Conservation (phyloP, 2,113 vertebrate genomes). For the Xenotilapia longispinis region DNA sequence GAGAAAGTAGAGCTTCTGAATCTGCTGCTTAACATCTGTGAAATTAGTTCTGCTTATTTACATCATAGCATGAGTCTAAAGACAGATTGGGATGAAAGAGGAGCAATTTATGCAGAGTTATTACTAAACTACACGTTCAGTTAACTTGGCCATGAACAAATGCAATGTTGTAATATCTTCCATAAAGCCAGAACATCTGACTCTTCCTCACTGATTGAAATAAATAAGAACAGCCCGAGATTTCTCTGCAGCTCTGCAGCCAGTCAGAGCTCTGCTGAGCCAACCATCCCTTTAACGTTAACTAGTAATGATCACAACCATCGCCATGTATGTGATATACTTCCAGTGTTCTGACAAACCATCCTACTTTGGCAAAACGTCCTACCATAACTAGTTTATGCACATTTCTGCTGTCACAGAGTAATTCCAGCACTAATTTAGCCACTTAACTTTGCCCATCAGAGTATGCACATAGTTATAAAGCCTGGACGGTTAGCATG, state of each 20-base stretch:
- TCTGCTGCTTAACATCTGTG: neutral
- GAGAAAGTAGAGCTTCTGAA: neutral
- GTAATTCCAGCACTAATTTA: neutral
- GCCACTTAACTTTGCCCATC: neutral
- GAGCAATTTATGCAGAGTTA: neutral
- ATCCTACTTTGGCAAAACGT: neutral
- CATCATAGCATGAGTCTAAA: neutral
- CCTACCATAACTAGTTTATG: neutral
- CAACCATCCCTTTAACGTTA: neutral
- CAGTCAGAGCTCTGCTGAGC: neutral
- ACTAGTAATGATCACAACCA: neutral
- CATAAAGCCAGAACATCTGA: neutral
- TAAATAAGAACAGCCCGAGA: rapidly evolving
- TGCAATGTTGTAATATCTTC: neutral
- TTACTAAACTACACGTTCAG: neutral
- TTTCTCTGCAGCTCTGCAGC: neutral
- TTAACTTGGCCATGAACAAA: neutral
- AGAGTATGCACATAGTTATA: neutral
- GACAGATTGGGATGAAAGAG: neutral
- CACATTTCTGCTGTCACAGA: neutral
- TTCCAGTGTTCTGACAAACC: neutral
- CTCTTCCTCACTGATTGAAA: neutral
- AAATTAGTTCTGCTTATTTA: neutral
- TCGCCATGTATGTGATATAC: neutral
- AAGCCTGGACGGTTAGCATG: neutral